Evolutionary conservation across 1,140 invertebrate species (phyloP).

Genomic region (Bombus pyrosoma): DNA sequence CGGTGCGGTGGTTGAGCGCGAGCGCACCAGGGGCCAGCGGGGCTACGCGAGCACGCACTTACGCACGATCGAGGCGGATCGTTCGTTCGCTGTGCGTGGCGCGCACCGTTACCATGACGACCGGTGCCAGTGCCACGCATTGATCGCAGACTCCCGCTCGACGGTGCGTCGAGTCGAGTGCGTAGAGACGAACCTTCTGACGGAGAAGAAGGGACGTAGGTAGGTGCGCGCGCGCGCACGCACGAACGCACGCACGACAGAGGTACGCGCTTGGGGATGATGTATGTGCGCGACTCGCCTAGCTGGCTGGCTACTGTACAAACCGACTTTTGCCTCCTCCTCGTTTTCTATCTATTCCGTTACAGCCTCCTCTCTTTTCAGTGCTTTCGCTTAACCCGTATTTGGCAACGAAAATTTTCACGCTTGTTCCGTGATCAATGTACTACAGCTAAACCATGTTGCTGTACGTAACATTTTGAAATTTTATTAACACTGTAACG

Average conservation of each 20-base stretch:
- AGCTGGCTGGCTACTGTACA: neutral
- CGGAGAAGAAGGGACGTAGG: conserved; percentile 47
- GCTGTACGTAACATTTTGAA: too few relatives aligned
- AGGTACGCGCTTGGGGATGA: conserved; percentile 37
- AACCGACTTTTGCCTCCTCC: conserved; percentile 26
- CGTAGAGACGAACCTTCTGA: conserved; percentile 57
- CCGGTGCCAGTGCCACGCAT: conserved; percentile 79
- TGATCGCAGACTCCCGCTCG: conserved; percentile 82
- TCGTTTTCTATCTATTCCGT: neutral
- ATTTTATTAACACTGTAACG: too few relatives aligned
- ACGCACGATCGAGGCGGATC: conserved; percentile 78
- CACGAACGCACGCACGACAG: conserved; percentile 30
- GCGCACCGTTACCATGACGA: conserved; percentile 79
- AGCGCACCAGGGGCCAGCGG: neutral
- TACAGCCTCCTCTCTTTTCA: neutral
- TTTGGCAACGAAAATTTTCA: too few relatives aligned
- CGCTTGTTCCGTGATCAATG: too few relatives aligned
- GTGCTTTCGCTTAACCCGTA: neutral
- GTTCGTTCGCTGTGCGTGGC: conserved; percentile 76
- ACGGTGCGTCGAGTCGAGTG: conserved; percentile 67
- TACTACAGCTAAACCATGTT: too few relatives aligned
- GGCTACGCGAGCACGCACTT: conserved; percentile 72
- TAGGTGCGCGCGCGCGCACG: neutral
- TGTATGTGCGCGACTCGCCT: conserved; percentile 20
- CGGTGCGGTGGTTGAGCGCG: neutral